Percentiles rank a stretch among this genome's conserved stretches.
Conservation (phyloP, 2,113 vertebrate genomes). For the Ellobius talpinus region DNA sequence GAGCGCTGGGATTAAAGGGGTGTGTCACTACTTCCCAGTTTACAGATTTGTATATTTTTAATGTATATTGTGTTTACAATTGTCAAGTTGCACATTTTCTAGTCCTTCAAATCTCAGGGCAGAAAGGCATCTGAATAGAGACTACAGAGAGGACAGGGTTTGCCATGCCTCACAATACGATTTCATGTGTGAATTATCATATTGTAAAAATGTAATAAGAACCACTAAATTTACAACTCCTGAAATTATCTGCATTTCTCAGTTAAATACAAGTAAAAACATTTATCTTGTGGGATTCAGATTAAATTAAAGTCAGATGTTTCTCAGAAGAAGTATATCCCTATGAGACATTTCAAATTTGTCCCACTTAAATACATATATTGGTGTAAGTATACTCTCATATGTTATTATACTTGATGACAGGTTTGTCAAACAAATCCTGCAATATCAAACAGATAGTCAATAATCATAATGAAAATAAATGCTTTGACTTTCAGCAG, state of each 20-base stretch:
- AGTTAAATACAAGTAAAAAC: neutral
- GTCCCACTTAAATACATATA: neutral
- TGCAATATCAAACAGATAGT: neutral
- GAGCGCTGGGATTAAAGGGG: too few species aligned
- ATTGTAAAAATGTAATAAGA: neutral
- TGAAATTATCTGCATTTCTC: neutral
- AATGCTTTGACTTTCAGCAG: neutral
- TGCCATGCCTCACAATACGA: fast-evolving
- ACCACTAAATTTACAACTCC: neutral
- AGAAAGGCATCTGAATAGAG: neutral
- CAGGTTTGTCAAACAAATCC: too few species aligned
- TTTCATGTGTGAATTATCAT: neutral
- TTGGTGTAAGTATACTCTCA: neutral
- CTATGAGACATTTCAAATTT: neutral
- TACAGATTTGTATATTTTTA: neutral
- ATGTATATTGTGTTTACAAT: neutral
- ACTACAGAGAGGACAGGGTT: neutral
- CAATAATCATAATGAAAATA: neutral
- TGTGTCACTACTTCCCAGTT: neutral
- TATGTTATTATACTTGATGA: neutral
- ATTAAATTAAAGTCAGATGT: neutral
- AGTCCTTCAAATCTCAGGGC: neutral
- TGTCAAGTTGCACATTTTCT: neutral
- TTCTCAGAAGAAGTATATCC: neutral
- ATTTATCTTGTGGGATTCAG: neutral